A percentile compares a stretch with the other conserved stretches of the same genome.
These are phyloP conservation scores for Pseudobourletiella spinata DNA, from an alignment of 1,140 invertebrate genomes.

Conservation along the genomic window DNA sequence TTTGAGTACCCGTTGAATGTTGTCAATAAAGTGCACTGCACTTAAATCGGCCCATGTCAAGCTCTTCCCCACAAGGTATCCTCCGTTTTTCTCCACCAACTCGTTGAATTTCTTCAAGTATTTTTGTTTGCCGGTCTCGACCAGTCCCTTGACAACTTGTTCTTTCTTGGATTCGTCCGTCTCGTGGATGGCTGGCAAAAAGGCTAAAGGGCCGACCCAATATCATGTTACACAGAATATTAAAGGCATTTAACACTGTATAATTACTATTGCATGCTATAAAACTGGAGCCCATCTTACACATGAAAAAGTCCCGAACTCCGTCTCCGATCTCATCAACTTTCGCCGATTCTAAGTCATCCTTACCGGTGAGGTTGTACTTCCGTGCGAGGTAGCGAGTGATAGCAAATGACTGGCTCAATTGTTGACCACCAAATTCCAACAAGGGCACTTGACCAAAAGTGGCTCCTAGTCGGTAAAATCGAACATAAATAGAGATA, in stretches of 20 bases:
- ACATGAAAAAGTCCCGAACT: too few species aligned
- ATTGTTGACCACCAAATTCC: not conserved
- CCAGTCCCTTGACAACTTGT: too few species aligned
- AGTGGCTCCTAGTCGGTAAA: too few species aligned
- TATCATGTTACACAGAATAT: too few species aligned
- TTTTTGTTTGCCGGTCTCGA: not conserved
- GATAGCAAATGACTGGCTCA: not conserved
- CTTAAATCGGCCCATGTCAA: constrained; percentile 17
- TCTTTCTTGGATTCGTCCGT: too few species aligned
- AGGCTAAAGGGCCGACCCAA: too few species aligned
- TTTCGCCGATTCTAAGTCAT: constrained; percentile 54
- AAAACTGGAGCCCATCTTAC: too few species aligned
- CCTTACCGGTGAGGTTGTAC: constrained; percentile 50
- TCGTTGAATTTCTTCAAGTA: constrained; percentile 11
- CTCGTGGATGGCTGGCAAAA: too few species aligned
- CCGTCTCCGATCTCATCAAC: constrained; percentile 53
- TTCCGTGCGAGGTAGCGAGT: constrained; percentile 43
- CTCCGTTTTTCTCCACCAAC: constrained; percentile 3
- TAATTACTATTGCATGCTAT: too few species aligned
- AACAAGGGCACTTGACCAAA: constrained; percentile 9
- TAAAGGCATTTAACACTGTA: too few species aligned
- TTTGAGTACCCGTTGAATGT: not conserved
- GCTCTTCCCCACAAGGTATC: constrained; percentile 11
- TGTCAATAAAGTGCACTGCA: not conserved
- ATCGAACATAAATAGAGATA: too few species aligned